Evolutionary conservation across 2,797 vertebrate genomes (phyloP), one percentile per base, ranked within the genome.

Genomic region (Steatocranus sp.): DNA sequence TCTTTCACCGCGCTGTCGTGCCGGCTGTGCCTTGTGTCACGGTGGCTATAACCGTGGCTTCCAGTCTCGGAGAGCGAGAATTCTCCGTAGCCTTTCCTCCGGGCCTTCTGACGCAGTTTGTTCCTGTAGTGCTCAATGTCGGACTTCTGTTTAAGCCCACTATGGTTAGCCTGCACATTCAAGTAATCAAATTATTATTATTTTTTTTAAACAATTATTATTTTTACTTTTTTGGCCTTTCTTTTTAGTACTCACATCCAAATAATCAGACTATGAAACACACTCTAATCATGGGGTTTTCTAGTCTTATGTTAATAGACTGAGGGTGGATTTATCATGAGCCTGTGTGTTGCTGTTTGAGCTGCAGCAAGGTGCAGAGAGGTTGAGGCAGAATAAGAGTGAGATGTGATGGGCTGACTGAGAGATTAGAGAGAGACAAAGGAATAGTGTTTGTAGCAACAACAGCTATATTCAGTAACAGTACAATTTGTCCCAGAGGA

Each of bases 41-140:
- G 93, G 83, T 95, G 96, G 51, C 93, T 83, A 83, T 95, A 94
- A 23, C 93, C 90, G 5, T 96, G 96, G 92, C 93, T 93, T 88
- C 74, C 95, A 1, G 70, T 95, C 84, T 98, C 97, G 5, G 95
- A 95, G 2, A 97, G 93, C 0, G 97, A 97, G 81, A 98, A 97
- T 82, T 99, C 98, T 6, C 98, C 98, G 83, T 99, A 99, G 0
- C 98, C 98, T 78, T 99, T 99, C 90, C 97, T 96, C 84, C 98
- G 97, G 49, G 98, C 98, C 91, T 99, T 99, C 85, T 99, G 97
- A 2, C 98, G 97, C 82, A 99, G 96, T 90, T 99, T 99, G 95
- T 99, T 99, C 90, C 98, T 96, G 91, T 99, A 99, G 88, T 99
- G 98, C 86, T 99, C 98, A 3, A 99, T 99, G 90, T 99, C 98